Base-by-base conservation (phyloP, 1,140 invertebrate genomes). In the Lanistes nyassanus region DNA sequence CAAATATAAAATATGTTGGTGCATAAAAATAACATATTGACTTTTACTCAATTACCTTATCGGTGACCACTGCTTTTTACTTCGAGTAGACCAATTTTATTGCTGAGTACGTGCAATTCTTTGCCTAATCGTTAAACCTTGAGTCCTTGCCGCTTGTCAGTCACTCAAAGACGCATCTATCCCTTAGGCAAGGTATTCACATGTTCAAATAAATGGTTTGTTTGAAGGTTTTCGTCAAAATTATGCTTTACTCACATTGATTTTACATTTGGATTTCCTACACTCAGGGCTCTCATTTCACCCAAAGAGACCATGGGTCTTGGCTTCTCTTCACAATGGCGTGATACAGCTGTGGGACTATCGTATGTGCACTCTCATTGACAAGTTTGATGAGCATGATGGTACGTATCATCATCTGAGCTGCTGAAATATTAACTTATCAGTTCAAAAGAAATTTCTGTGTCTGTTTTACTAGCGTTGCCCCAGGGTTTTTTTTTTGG, bases 341-440 rank as follows among this genome's bases (percentile, higher is more conserved):
- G 93, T 98, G 56, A 99, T 99, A 83, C 98, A 99, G 88, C 91
- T 99, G 76, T 99, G 98, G 98, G 98, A 99, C 89, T 99, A 99
- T 90, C 95, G 98, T 76, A 99, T 99, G 97, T 98, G 97, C 88
- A 98, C 98, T 21, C 90, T 99, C 65, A 91, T 99, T 75, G 98
- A 99, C 84, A 99, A 99, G 90, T 99, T 99, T 91, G 98, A 99
- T 90, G 98, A 99, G 89, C 98, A 99, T 88, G 98, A 99, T 91
- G 98, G 88, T 88, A 83, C 77, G 80, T 74, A 72, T 65, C 68
- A 26, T 36, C n/a, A 55, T 42, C 4, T 26, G 9, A 6, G 9
- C 42, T 16, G 19, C 42, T 6, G 5, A 6, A 58, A 73, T 13
- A 55, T 21, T 29, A n/a, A 67, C 7, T 42, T 16, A 11, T 13